Evolutionary conservation across 2,888 invertebrate genomes (phyloP).

Genomic region (Trissoscelio sp.): DNA sequence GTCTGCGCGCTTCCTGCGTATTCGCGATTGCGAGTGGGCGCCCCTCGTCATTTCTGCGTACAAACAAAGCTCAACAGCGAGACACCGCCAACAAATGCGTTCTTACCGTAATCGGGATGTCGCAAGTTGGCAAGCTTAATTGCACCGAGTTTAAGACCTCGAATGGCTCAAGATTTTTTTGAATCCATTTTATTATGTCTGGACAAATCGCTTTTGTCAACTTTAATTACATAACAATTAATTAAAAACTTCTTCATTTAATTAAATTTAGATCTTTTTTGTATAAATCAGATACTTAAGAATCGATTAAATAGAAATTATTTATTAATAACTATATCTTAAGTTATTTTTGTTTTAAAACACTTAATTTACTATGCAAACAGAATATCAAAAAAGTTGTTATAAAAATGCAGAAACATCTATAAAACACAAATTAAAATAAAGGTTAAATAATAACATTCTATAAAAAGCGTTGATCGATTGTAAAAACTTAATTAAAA

Average conservation of each 20-base stretch:
- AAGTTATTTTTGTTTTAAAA: no score
- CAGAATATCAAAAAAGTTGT: neutral
- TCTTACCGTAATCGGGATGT: conserved; percentile 68
- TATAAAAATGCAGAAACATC: neutral
- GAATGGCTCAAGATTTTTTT: conserved; percentile 12
- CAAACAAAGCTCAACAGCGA: conserved; percentile 75
- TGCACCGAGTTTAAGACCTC: conserved; percentile 36
- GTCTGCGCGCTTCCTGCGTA: conserved; percentile 72
- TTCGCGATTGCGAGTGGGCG: conserved; percentile 72
- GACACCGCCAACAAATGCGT: conserved; percentile 66
- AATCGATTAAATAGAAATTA: no score
- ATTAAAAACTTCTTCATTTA: no score
- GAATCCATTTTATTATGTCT: no score
- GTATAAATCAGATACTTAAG: no score
- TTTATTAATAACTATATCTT: no score
- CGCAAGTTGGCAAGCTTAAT: conserved; percentile 53
- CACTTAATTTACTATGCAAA: conserved; percentile 11
- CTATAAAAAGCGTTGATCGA: conserved; percentile 10
- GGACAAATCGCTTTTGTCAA: no score
- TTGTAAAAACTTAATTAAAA: conserved; percentile 25
- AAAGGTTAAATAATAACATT: conserved; percentile 25
- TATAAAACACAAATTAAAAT: neutral
- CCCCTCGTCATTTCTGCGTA: conserved; percentile 78
- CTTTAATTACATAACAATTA: no score
- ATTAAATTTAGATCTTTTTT: no score